These are phyloP conservation scores for Adineta ricciae DNA, from an alignment of 2,888 invertebrate species.

Conservation along the genomic window DNA sequence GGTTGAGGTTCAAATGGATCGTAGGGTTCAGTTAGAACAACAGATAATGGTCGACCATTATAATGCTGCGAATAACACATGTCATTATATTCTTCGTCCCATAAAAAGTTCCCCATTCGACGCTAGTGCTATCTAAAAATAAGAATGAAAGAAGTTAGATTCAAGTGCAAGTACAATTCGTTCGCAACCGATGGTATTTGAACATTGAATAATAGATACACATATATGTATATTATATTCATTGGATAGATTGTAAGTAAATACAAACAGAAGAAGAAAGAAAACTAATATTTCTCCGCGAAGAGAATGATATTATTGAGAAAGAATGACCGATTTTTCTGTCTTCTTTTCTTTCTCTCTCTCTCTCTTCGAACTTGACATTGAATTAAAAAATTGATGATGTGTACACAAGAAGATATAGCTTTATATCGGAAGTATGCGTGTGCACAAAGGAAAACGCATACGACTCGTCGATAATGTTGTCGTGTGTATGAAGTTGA, in stretches of 20 bases:
- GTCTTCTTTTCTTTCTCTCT: neutral
- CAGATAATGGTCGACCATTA: slow-evolving; percentile 1
- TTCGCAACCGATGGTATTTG: neutral
- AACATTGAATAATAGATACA: neutral
- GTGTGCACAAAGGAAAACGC: neutral
- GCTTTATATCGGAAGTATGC: neutral
- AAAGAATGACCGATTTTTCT: neutral
- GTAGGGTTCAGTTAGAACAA: neutral
- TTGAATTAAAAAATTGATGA: neutral
- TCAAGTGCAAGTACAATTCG: neutral
- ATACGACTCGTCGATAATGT: neutral
- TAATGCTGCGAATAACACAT: neutral
- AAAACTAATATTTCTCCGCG: neutral
- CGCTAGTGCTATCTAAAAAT: neutral
- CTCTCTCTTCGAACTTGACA: neutral
- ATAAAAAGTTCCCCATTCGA: neutral
- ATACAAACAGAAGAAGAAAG: neutral
- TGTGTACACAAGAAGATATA: neutral
- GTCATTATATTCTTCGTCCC: neutral
- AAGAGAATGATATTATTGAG: neutral
- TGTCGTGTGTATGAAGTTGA: slow-evolving; percentile 3
- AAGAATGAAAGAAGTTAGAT: neutral
- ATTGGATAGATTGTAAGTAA: neutral
- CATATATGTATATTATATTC: neutral
- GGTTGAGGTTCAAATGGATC: slow-evolving; percentile 7